Evolutionary conservation across 2,888 invertebrate species (phyloP).

Genomic region (Eupithecia exiguata): DNA sequence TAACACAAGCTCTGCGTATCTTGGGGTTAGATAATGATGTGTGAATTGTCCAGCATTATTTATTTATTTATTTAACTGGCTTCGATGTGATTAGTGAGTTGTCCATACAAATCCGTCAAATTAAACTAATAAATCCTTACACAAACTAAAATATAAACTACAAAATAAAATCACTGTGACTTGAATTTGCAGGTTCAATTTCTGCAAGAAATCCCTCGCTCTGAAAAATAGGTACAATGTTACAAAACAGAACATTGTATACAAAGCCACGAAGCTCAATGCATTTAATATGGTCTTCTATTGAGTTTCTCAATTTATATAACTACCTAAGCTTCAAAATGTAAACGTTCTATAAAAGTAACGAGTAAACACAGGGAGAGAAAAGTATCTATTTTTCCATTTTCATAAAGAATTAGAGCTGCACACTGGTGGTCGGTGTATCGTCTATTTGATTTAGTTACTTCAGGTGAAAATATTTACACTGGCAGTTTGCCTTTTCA

Average conservation of each 20-base stretch:
- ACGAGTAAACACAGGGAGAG: slow-evolving; percentile 30
- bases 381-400: slow-evolving; percentile 36
- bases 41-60: too few relatives aligned
- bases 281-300: slow-evolving; percentile 16
- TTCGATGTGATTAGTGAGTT: neutral
- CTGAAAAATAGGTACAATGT: neutral
- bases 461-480: slow-evolving; percentile 33
- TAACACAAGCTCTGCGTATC: too few relatives aligned
- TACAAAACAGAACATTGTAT: neutral
- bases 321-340: slow-evolving; percentile 21
- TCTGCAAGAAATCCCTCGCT: neutral
- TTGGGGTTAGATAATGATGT: too few relatives aligned
- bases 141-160: neutral
- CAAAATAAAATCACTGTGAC: neutral
- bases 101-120: neutral
- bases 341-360: slow-evolving; percentile 20
- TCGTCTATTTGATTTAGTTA: slow-evolving; percentile 45
- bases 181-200: neutral
- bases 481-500: slow-evolving; percentile 34
- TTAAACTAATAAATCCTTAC: neutral
- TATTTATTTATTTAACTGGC: neutral
- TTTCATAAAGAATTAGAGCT: slow-evolving; percentile 41
- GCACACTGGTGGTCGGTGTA: slow-evolving; percentile 34
- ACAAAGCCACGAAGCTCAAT: slow-evolving; percentile 9
- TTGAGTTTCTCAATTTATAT: slow-evolving; percentile 22